Evolutionary conservation across 2,888 invertebrate species (phyloP).

Genomic region (Emmelina monodactyla): DNA sequence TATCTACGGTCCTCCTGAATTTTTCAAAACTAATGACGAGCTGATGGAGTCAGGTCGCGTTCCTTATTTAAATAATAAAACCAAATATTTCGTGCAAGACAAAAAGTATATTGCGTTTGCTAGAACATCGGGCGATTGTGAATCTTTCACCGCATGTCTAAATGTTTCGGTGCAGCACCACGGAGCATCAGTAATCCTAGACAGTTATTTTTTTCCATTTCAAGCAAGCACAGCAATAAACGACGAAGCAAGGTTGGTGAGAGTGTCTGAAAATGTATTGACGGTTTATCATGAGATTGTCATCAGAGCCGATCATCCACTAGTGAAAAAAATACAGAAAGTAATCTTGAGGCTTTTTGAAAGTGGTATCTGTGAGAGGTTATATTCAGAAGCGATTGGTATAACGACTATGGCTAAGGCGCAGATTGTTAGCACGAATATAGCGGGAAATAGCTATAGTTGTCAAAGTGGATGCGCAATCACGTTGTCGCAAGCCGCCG

Average conservation of each 20-base stretch:
- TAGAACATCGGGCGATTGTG: conserved; percentile 27
- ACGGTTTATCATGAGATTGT: conserved; percentile 42
- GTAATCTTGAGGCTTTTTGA: conserved; percentile 31
- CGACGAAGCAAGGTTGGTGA: conserved; percentile 34
- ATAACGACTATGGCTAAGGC: conserved; percentile 28
- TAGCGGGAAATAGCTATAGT: conserved; percentile 32
- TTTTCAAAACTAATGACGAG: conserved; percentile 28
- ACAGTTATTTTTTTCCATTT: conserved; percentile 25
- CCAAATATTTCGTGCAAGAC: conserved; percentile 32
- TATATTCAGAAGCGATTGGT: conserved; percentile 37
- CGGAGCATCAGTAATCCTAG: conserved; percentile 30
- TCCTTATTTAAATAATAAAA: conserved; percentile 22
- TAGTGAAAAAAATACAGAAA: conserved; percentile 23
- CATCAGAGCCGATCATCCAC: conserved; percentile 25
- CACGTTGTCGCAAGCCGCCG: conserved; percentile 28
- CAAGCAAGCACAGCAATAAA: conserved; percentile 32
- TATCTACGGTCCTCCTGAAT: conserved; percentile 30
- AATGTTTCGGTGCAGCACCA: conserved; percentile 21
- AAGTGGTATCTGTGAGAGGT: conserved; percentile 33
- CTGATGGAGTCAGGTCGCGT: conserved; percentile 29
- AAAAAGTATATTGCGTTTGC: conserved; percentile 26
- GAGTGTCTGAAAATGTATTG: conserved; percentile 28
- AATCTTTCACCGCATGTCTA: conserved; percentile 26
- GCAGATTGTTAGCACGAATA: conserved; percentile 25
- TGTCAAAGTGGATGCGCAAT: conserved; percentile 40